These are phyloP conservation scores for Orchestia grillus DNA, from an alignment of 1,140 invertebrate species.

Conservation along the genomic window DNA sequence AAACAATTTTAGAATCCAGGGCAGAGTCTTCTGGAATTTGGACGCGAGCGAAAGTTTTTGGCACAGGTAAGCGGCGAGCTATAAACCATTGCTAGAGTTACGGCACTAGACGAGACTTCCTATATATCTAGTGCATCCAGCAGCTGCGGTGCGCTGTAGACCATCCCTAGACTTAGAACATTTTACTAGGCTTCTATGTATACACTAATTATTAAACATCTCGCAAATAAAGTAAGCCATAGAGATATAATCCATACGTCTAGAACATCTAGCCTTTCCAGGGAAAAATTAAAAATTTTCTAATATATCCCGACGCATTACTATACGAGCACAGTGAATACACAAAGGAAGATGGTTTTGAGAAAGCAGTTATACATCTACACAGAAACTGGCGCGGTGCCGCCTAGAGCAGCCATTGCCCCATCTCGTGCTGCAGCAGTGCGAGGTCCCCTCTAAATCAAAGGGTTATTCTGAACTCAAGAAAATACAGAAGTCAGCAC, in stretches of 20 bases:
- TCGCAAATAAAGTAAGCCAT: background rate
- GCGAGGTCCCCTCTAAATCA: too few relatives aligned
- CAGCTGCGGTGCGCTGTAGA: background rate
- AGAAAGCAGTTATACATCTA: too few relatives aligned
- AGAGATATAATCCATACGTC: background rate
- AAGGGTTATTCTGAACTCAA: too few relatives aligned
- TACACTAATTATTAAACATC: background rate
- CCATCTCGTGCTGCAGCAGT: too few relatives aligned
- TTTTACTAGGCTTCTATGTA: background rate
- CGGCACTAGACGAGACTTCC: background rate
- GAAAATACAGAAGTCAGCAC: too few relatives aligned
- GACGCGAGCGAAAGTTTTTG: conserved; percentile 7
- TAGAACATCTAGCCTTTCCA: background rate
- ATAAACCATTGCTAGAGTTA: conserved; percentile 32
- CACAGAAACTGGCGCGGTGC: too few relatives aligned
- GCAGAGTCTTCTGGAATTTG: conserved; percentile 22
- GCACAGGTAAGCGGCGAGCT: conserved; percentile 48
- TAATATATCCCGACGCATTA: too few relatives aligned
- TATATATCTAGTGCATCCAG: conserved; percentile 10
- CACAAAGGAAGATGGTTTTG: too few relatives aligned
- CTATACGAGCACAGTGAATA: too few relatives aligned
- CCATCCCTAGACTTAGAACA: background rate
- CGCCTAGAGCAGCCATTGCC: too few relatives aligned
- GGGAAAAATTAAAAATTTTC: too few relatives aligned
- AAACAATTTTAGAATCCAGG: background rate